Percentiles rank a stretch among this genome's conserved stretches.
These are phyloP conservation scores for Tenualosa thibaudeaui DNA, from an alignment of 2,797 vertebrate genomes.

Conservation along the genomic window DNA sequence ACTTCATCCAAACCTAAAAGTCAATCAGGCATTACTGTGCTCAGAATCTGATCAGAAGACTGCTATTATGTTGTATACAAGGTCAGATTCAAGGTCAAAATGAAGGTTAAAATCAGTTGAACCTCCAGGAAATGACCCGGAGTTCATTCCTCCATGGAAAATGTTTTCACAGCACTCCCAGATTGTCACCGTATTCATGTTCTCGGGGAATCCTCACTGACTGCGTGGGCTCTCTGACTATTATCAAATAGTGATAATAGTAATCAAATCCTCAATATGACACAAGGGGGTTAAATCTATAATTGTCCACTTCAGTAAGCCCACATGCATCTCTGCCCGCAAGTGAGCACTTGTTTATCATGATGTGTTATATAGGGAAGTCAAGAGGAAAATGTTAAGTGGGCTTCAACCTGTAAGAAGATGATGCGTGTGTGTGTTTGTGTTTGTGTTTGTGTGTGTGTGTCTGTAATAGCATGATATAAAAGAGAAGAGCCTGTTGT, in stretches of 20 bases:
- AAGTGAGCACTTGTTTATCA: neutral
- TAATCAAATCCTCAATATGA: neutral
- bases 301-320: neutral
- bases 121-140: neutral
- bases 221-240: neutral
- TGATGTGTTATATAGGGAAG: neutral
- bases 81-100: neutral
- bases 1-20: neutral
- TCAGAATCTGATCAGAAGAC: neutral
- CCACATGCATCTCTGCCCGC: neutral
- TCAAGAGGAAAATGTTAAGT: neutral
- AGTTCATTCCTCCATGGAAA: neutral
- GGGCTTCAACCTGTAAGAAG: neutral
- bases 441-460: neutral
- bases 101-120: neutral
- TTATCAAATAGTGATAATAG: too few relatives aligned
- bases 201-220: neutral
- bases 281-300: neutral
- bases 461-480: neutral
- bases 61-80: neutral
- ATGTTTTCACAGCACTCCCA: neutral
- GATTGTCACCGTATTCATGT: neutral
- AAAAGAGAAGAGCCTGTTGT: neutral
- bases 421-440: neutral
- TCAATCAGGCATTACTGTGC: neutral